Evolutionary conservation across 2,888 invertebrate genomes (phyloP), one percentile per base, ranked within the genome.

Genomic region (Pseudococcus jackbeardsleyi): DNA sequence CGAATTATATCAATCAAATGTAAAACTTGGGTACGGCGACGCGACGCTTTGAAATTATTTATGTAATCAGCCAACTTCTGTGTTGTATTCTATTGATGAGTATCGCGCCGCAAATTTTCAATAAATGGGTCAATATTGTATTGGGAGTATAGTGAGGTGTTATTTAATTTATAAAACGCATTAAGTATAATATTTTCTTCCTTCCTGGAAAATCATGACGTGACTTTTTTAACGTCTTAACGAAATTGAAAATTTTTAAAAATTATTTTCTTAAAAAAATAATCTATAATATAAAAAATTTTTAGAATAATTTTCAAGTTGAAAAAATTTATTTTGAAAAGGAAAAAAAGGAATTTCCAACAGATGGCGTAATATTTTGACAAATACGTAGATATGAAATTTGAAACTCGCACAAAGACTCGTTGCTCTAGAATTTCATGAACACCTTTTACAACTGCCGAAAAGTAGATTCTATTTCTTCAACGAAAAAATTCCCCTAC

Each of bases 61-160:
- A 72, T 19, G 72, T 72, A 72, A 72, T 64, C 64, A 11, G 1
- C 22, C 22, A 64, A 22, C 64, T 64, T 64, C 64, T 22, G 8
- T 15, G 64, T 22, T 9, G 64, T 22, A 64, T 64, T 64, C 64
- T 22, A 19, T 22, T 19, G 64, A 64, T 22, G 64, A 64, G 22
- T 64, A 64, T 64, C 64, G 64, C 59, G n/a, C 17, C 59, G n/a
- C 17, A 54, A 64, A 64, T 64, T 19, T 64, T 64, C 64, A 19
- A 64, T 64, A 64, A 64, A 64, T 64, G 22, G 64, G 64, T 22
- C 64, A 64, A 64, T 64, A 22, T 22, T 11, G 4, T 64, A 64
- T 22, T 17, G 7, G 59, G 59, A 19, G n/a, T 4, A 12, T 50
- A 50, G 48, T 12, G 54, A 59, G n/a, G 59, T 59, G 59, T 22